phyloP scores from a whole-genome alignment of 2,797 vertebrate species.

The Sebastes iracundus region DNA sequence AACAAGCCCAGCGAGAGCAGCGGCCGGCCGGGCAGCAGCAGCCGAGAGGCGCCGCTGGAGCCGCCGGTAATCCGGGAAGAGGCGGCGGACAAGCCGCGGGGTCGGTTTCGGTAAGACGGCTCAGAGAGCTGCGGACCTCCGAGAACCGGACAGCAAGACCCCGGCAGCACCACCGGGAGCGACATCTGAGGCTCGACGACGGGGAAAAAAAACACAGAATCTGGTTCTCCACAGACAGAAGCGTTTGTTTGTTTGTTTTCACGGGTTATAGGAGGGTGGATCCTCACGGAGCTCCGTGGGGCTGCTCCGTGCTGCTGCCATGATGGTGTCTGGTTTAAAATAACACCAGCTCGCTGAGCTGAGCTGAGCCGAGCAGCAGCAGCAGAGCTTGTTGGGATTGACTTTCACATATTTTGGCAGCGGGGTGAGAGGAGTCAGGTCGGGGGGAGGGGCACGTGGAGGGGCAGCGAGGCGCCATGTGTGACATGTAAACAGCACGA shows the following conservation, averaged over 20 bases:
- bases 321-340: conserved; percentile 32
- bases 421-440: not conserved
- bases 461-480: conserved; percentile 24
- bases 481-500: conserved; percentile 29
- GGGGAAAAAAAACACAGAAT: not conserved
- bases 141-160: conserved; percentile 83
- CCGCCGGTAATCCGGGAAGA: conserved; percentile 25
- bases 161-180: conserved; percentile 82
- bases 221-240: not conserved
- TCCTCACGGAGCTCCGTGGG: not conserved
- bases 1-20: conserved; percentile 86
- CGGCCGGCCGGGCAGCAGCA: conserved; percentile 80
- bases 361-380: not conserved
- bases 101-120: conserved; percentile 64
- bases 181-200: conserved; percentile 33
- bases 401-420: conserved; percentile 59
- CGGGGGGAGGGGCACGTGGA: conserved; percentile 8
- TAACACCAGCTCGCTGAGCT: conserved; percentile 3
- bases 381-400: conserved; percentile 7
- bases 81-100: conserved; percentile 43
- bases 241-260: not conserved
- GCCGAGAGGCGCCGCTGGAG: conserved; percentile 31
- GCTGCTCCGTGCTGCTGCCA: not conserved
- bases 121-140: conserved; percentile 69
- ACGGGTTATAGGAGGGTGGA: not conserved